These are phyloP conservation scores for Himantopus leucocephalus DNA, from an alignment of 2,113 vertebrate species.

Conservation along the genomic window DNA sequence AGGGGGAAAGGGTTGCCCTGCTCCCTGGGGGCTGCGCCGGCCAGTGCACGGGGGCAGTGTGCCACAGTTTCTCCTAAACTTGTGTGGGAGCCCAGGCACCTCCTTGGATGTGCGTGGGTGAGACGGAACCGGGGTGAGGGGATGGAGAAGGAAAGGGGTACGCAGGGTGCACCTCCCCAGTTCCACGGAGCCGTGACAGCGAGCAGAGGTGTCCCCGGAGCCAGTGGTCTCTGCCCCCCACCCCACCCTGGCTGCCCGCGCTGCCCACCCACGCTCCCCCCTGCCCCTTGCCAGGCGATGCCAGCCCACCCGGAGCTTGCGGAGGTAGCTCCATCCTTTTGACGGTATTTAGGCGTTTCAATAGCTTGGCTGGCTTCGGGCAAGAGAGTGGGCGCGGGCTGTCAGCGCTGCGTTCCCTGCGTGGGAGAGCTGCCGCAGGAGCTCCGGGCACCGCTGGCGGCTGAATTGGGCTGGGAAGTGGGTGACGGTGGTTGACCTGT, in stretches of 20 bases:
- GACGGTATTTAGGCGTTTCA: background rate
- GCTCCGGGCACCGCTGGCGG: background rate
- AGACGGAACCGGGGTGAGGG: background rate
- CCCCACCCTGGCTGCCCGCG: background rate
- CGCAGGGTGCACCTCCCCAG: accelerated
- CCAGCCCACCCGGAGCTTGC: background rate
- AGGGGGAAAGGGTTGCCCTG: background rate
- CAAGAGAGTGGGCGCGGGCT: background rate
- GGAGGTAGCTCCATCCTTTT: background rate
- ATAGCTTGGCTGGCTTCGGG: background rate
- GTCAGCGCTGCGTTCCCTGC: background rate
- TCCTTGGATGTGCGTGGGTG: accelerated
- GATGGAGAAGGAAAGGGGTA: background rate
- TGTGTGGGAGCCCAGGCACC: background rate
- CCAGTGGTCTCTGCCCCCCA: background rate
- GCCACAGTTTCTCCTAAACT: background rate
- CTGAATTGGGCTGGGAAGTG: background rate
- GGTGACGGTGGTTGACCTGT: background rate
- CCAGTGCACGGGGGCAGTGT: accelerated
- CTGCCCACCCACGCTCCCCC: background rate
- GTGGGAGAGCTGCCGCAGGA: background rate
- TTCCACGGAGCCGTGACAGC: accelerated
- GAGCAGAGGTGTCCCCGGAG: background rate
- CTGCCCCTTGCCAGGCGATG: background rate
- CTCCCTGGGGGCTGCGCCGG: background rate